Evolutionary conservation across 2,113 vertebrate genomes (phyloP), one percentile per base, ranked within the genome.

Genomic region (Trichechus manatus): DNA sequence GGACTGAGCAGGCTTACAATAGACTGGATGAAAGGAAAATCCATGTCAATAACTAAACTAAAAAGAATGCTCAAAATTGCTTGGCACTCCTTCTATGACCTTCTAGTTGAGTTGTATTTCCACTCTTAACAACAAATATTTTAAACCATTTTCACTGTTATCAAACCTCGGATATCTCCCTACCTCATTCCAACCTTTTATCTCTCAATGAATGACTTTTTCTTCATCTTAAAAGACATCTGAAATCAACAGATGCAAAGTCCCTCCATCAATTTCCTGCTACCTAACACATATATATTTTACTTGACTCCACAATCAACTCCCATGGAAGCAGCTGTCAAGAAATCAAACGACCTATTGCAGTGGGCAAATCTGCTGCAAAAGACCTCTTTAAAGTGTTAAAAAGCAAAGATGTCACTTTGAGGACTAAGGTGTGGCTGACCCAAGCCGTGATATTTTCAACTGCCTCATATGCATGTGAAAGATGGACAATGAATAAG

Each of bases 161-260:
- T 79, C 14, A 95, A 84, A 72, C 53, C 44, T 87, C 27, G 59
- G 14, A 31, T 72, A n/a, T 77, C 20, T 10, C 2, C 9, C 10
- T 5, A 44, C 25, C 17, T 84, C 11, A 59, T 6, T 6, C 19
- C 59, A 50, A 5, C 5, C 6, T 74, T 87, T 94, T 89, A 86
- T 94, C 42, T 86, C 25, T 94, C 29, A 74, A 36, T 53, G n/a
- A 89, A 14, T 83, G 50, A 7, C 70, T 29, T 94, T 93, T 85
- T 10, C 27, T 74, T 74, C 36, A 11, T 72, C 5, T 82, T 85
- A 75, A 56, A 70, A 94, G 31, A 81, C 59, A 85, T 27, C 66
- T 64, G 50, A 89, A 44, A 10, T 33, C 47, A 85, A 91, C 47
- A 33, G 42, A 68, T 53, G 63, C 56, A 87, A 70, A 89, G 68